Conservation (phyloP, 2,888 invertebrate genomes). For the Rhagophthalmus giganteus region DNA sequence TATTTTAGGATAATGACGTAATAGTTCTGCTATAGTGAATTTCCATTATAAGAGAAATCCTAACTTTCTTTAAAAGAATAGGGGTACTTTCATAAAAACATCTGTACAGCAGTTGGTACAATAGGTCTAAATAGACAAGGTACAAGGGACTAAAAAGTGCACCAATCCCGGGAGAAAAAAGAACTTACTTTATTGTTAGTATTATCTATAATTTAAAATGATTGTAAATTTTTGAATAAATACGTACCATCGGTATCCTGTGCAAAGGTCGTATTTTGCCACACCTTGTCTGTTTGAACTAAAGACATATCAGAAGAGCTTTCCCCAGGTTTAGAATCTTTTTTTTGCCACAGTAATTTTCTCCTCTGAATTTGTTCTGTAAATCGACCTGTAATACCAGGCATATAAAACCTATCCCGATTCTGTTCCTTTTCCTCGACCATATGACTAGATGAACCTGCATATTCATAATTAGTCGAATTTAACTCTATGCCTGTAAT, state of each 20-base stretch:
- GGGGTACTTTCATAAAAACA: too few relatives aligned
- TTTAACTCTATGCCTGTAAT: slow-evolving; percentile 38
- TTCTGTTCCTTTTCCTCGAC: slow-evolving; percentile 60
- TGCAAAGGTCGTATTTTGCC: slow-evolving; percentile 85
- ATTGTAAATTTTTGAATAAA: neutral
- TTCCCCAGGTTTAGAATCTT: slow-evolving; percentile 53
- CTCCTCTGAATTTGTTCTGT: slow-evolving; percentile 89
- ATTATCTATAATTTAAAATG: slow-evolving; percentile 5
- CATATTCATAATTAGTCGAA: slow-evolving; percentile 49
- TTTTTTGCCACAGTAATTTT: slow-evolving; percentile 88
- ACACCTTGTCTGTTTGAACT: slow-evolving; percentile 58
- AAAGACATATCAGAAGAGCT: slow-evolving; percentile 42
- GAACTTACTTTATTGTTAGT: too few relatives aligned
- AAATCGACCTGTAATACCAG: slow-evolving; percentile 66
- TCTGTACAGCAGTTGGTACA: too few relatives aligned
- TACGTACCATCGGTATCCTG: slow-evolving; percentile 81
- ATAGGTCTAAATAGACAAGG: too few relatives aligned
- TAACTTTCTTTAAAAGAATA: too few relatives aligned
- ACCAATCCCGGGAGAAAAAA: too few relatives aligned
- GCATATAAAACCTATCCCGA: slow-evolving; percentile 56
- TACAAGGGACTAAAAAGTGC: too few relatives aligned
- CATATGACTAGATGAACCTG: slow-evolving; percentile 57
- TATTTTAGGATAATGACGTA: too few relatives aligned
- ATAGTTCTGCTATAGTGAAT: too few relatives aligned
- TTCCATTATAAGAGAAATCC: too few relatives aligned